phyloP scores from a whole-genome alignment of 2,888 invertebrate genomes.

The Abscondita cerata region DNA sequence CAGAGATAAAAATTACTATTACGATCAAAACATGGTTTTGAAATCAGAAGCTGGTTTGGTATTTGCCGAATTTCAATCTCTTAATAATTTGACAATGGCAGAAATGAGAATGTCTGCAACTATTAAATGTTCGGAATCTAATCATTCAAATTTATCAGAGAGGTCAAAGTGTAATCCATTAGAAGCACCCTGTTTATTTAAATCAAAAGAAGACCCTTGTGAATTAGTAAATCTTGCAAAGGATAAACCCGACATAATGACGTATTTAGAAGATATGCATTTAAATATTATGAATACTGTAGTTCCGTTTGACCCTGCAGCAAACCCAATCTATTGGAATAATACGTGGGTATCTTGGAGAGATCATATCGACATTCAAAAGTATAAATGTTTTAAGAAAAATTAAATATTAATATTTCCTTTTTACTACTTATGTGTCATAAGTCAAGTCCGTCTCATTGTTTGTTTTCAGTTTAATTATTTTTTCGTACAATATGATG shows the following conservation, averaged over 20 bases:
- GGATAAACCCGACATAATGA: slow-evolving; percentile 53
- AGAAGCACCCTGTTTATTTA: slow-evolving; percentile 60
- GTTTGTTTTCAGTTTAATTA: too few species aligned
- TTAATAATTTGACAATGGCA: slow-evolving; percentile 43
- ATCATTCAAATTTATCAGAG: slow-evolving; percentile 45
- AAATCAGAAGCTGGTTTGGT: slow-evolving; percentile 59
- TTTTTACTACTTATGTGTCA: too few species aligned
- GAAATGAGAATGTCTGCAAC: slow-evolving; percentile 48
- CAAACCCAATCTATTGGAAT: slow-evolving; percentile 63
- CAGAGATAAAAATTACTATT: slow-evolving; percentile 51
- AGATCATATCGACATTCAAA: slow-evolving; percentile 59
- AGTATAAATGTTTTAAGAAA: too few species aligned
- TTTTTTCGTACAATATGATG: too few species aligned
- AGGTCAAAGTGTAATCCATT: slow-evolving; percentile 50
- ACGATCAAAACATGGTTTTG: slow-evolving; percentile 58
- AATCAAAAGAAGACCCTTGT: slow-evolving; percentile 62
- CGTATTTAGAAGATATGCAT: slow-evolving; percentile 59
- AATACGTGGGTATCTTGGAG: slow-evolving; percentile 67
- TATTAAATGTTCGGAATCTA: slow-evolving; percentile 45
- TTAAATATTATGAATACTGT: slow-evolving; percentile 57
- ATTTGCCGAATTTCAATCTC: slow-evolving; percentile 55
- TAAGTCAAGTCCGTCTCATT: too few species aligned
- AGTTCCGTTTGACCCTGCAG: slow-evolving; percentile 57
- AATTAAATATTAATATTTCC: too few species aligned
- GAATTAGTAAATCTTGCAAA: slow-evolving; percentile 61